Evolutionary conservation across 2,113 vertebrate genomes (phyloP).

Genomic region (Lophius piscatorius): DNA sequence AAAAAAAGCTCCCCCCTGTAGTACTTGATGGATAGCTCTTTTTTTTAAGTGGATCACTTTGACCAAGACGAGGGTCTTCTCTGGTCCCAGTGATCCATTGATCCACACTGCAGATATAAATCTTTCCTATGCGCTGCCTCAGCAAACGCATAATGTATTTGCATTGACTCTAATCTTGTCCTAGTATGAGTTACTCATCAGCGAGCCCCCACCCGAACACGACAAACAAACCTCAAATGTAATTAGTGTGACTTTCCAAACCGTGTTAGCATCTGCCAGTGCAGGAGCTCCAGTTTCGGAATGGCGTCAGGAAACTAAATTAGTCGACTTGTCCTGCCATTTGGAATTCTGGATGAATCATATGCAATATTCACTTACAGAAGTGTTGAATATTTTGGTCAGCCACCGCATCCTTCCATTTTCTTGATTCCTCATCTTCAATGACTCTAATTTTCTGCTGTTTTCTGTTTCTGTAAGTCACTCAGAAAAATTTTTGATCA

Average conservation of each 20-base stretch:
- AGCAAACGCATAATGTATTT: conserved; percentile 29
- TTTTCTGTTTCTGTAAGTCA: conserved; percentile 15
- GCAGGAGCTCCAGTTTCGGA: neutral
- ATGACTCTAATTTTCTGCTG: conserved; percentile 12
- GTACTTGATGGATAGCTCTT: no score
- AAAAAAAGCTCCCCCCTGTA: no score
- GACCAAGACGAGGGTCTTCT: neutral
- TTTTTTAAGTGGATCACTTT: no score
- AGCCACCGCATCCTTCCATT: neutral
- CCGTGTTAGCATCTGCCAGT: conserved; percentile 61
- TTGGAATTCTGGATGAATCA: conserved; percentile 43
- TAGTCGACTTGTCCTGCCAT: conserved; percentile 48
- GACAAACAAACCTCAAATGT: conserved; percentile 66
- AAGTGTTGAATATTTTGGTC: no score
- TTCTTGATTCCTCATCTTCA: conserved; percentile 12
- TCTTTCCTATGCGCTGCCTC: conserved; percentile 23
- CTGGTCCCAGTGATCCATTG: conserved; percentile 1
- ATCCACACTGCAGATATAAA: no score
- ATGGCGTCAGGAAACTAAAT: conserved; percentile 4
- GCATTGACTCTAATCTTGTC: conserved; percentile 63
- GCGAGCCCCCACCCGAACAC: conserved; percentile 25
- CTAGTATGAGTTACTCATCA: conserved; percentile 49
- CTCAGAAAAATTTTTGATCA: conserved; percentile 43
- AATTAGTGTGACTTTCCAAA: conserved; percentile 57
- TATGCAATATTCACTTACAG: conserved; percentile 39